Evolutionary conservation across 1,140 invertebrate species (phyloP).

Genomic region (Brevipalpus yothersi): DNA sequence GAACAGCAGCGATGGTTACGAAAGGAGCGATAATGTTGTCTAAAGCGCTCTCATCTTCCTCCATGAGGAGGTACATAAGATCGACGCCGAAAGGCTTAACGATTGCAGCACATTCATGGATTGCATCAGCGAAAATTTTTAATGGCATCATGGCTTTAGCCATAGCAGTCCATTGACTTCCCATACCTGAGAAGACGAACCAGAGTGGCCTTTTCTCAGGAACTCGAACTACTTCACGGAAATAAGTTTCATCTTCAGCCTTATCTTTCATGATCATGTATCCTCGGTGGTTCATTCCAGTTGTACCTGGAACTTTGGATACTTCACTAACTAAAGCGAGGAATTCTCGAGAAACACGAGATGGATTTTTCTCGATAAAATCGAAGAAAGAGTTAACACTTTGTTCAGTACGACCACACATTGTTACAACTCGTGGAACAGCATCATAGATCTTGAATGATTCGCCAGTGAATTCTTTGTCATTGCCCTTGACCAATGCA

Average conservation of each 20-base stretch:
- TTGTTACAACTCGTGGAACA: neutral
- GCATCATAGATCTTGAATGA: neutral
- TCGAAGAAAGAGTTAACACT: conserved; percentile 22
- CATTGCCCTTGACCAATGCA: conserved; percentile 31
- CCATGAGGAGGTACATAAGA: conserved; percentile 49
- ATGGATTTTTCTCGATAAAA: conserved; percentile 17
- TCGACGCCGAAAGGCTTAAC: conserved; percentile 51
- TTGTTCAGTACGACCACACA: conserved; percentile 6
- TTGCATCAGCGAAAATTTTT: conserved; percentile 44
- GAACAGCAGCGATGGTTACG: conserved; percentile 74
- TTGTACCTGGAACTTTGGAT: neutral
- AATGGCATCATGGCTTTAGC: conserved; percentile 52
- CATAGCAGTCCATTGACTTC: conserved; percentile 87
- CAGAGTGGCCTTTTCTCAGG: conserved; percentile 44
- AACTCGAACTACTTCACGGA: conserved; percentile 45
- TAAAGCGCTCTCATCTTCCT: conserved; percentile 36
- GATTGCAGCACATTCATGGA: conserved; percentile 43
- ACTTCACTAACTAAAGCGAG: conserved; percentile 11
- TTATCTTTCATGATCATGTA: neutral
- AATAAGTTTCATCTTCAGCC: conserved; percentile 23
- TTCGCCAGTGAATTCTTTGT: conserved; percentile 20
- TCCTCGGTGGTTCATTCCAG: conserved; percentile 8
- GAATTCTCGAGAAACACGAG: conserved; percentile 12
- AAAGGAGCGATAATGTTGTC: conserved; percentile 46
- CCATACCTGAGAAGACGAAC: conserved; percentile 90